A percentile compares a stretch with the other conserved stretches of the same genome.
phyloP scores from a whole-genome alignment of 2,888 invertebrate species.

The Cabera pusaria region DNA sequence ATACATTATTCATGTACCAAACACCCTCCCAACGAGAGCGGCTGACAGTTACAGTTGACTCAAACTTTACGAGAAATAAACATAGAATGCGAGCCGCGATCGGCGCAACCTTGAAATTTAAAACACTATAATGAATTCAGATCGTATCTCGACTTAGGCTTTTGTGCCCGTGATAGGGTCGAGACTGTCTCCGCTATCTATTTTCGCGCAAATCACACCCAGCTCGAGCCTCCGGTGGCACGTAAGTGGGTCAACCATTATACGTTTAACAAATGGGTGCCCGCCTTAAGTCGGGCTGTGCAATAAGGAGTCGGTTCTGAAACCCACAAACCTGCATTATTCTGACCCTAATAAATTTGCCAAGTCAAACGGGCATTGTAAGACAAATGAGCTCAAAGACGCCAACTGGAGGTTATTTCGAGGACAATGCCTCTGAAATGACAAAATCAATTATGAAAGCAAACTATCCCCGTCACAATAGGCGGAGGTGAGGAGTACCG shows the following conservation, averaged over 20 bases:
- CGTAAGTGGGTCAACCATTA: conserved; percentile 77
- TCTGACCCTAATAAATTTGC: conserved; percentile 81
- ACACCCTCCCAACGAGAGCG: conserved; percentile 61
- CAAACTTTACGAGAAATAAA: conserved; percentile 55
- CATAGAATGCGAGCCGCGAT: conserved; percentile 34
- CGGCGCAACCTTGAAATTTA: conserved; percentile 38
- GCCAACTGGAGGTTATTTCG: conserved; percentile 34
- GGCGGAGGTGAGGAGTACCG: no score
- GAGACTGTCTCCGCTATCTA: conserved; percentile 42
- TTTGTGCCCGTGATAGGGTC: conserved; percentile 44
- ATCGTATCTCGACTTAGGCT: conserved; percentile 34
- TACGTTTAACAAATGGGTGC: conserved; percentile 76
- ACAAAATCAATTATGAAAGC: conserved; percentile 4
- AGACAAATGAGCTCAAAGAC: conserved; percentile 71
- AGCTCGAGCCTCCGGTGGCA: conserved; percentile 56
- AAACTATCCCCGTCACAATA: conserved; percentile 6
- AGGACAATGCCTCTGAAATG: conserved; percentile 9
- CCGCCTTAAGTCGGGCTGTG: conserved; percentile 68
- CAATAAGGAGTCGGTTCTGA: conserved; percentile 75
- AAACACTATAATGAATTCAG: conserved; percentile 30
- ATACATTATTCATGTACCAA: conserved; percentile 80
- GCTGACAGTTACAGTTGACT: conserved; percentile 68
- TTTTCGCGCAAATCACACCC: conserved; percentile 61
- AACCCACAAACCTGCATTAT: conserved; percentile 78
- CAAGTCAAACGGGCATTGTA: conserved; percentile 74